phyloP scores from a whole-genome alignment of 1,140 invertebrate species.

The Drosophila sulfurigaster region DNA sequence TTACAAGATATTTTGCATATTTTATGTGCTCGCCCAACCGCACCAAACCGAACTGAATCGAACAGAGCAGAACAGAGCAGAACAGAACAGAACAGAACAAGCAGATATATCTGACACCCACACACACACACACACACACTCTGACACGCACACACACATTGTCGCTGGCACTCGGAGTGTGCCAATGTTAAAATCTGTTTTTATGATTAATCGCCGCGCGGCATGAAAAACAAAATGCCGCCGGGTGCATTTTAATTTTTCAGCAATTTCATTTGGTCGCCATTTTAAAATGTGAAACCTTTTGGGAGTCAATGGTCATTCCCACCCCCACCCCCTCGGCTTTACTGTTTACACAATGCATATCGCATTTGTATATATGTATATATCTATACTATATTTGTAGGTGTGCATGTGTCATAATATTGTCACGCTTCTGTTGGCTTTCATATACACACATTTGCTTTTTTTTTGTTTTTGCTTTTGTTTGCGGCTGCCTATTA shows the following conservation, averaged over 20 bases:
- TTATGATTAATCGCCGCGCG: conserved; percentile 71
- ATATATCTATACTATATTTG: background rate
- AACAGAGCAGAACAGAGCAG: conserved; percentile 12
- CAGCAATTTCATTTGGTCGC: conserved; percentile 52
- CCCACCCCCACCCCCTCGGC: background rate
- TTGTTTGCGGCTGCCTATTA: background rate
- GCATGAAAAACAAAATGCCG: conserved; percentile 55
- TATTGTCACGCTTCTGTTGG: background rate
- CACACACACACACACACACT: conserved; percentile 1
- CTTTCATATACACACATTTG: too few species aligned
- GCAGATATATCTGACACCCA: conserved; percentile 19
- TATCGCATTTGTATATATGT: background rate
- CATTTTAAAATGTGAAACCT: conserved; percentile 42
- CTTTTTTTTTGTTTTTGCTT: too few species aligned
- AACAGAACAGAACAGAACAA: conserved; percentile 13
- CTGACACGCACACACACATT: conserved; percentile 10
- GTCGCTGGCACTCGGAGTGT: conserved; percentile 18
- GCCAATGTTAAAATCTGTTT: conserved; percentile 72
- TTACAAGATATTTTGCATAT: conserved; percentile 81
- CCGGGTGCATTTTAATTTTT: conserved; percentile 63
- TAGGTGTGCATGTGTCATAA: background rate
- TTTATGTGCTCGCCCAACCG: conserved; percentile 53
- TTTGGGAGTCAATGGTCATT: conserved; percentile 19
- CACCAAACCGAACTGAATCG: conserved; percentile 2
- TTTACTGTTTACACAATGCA: background rate